Evolutionary conservation across 2,797 vertebrate species (phyloP), one percentile per base, ranked within the genome.

Genomic region (Muraenolepis orangiensis): DNA sequence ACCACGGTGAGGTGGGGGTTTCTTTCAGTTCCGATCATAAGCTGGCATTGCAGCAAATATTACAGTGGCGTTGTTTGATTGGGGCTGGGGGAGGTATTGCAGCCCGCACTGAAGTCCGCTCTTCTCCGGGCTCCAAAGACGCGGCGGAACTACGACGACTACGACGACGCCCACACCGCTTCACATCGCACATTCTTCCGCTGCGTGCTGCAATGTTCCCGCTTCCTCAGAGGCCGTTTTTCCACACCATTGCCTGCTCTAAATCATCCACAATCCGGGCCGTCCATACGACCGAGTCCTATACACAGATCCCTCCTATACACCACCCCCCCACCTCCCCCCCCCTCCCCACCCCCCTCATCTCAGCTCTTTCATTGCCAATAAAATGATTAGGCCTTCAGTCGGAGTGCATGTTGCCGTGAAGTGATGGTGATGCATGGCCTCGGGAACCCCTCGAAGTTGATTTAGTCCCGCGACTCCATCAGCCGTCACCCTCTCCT

Each of bases 391-490:
- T 81, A 81, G 78, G 64, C 71, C 72, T 74, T 88, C 83, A 72
- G 84, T 87, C 81, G 74, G 82, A 71, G 84, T 74, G 80, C 84
- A 69, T 81, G 87, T 89, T 38, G 66, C 75, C 69, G 78, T 88
- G n/a, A 85, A 88, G 82, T 87, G 89, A 89, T 86, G 72, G 80
- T 92, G 91, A 93, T 91, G 82, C 85, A 90, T 90, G 90, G 74
- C 75, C 71, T 74, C 66, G 83, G 80, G n/a, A n/a, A n/a, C n/a
- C n/a, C n/a, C n/a, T 74, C 71, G 85, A 83, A 76, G 86, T 91
- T 89, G 84, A 92, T 93, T 90, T 87, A 92, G 78, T 92, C 84
- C 46, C 40, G 42, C 0, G 72, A 87, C 83, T 89, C n/a, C 86
- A 90, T 88, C 75, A 78, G 85, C 83, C 85, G 87, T 71, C 83